phyloP scores from a whole-genome alignment of 2,888 invertebrate species.

The Ennomos erosarius region DNA sequence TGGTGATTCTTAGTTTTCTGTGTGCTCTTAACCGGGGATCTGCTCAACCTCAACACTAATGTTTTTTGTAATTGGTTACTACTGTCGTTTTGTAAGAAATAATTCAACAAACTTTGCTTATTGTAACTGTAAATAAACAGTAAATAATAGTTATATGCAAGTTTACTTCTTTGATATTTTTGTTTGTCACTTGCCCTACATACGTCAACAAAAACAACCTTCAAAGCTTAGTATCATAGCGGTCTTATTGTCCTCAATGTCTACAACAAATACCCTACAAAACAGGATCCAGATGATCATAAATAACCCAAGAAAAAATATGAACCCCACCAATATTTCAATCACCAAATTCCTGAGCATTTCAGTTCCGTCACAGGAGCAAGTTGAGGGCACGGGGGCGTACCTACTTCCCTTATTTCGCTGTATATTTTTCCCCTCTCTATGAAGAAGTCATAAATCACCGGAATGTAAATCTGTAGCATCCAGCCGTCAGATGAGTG shows the following conservation, averaged over 20 bases:
- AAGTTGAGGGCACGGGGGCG: slow-evolving; percentile 43
- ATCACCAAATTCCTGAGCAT: slow-evolving; percentile 50
- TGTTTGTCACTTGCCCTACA: no score
- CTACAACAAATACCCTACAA: slow-evolving; percentile 6
- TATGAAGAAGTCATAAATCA: slow-evolving; percentile 85
- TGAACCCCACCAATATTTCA: slow-evolving; percentile 34
- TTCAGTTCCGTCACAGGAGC: slow-evolving; percentile 51
- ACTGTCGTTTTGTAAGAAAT: no score
- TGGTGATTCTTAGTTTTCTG: no score
- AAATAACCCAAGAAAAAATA: slow-evolving; percentile 28
- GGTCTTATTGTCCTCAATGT: no score
- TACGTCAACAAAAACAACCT: not conserved
- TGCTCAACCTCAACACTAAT: no score
- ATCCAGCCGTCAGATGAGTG: slow-evolving; percentile 80
- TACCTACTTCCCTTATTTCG: slow-evolving; percentile 60
- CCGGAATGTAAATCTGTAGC: slow-evolving; percentile 83
- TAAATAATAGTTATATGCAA: no score
- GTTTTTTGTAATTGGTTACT: no score
- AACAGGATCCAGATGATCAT: slow-evolving; percentile 9
- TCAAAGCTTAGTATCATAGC: not conserved
- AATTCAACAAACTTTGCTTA: no score
- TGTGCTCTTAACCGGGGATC: no score
- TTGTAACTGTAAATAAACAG: no score
- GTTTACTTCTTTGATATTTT: slow-evolving; percentile 8
- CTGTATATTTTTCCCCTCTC: slow-evolving; percentile 78